Percentiles rank a stretch among this genome's conserved stretches.
Evolutionary conservation across 2,113 vertebrate genomes (phyloP).

Genomic region (Erythrocercus mccallii): DNA sequence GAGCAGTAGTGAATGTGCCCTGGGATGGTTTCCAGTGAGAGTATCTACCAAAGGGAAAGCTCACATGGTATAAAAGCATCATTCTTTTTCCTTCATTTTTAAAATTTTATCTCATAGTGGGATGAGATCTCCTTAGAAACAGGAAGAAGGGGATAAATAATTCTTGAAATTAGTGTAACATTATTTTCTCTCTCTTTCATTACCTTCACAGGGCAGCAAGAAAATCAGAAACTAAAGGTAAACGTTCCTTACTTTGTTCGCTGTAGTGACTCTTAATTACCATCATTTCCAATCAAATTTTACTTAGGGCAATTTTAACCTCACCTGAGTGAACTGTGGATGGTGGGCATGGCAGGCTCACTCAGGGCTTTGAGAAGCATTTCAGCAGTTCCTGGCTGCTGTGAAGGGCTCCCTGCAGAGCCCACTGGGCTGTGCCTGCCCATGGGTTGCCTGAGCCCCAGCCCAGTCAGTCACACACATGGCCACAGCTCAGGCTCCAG

Average conservation of each 20-base stretch:
- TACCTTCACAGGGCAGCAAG: conserved; percentile 48
- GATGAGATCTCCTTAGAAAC: neutral
- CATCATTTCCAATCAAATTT: neutral
- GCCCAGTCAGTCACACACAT: neutral
- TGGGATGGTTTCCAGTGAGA: neutral
- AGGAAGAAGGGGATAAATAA: neutral
- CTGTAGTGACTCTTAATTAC: neutral
- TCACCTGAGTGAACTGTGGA: neutral
- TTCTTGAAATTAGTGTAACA: neutral
- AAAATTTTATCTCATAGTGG: neutral
- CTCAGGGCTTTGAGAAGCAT: neutral
- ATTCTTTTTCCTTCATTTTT: neutral
- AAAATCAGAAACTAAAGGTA: conserved; percentile 65
- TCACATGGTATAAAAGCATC: neutral
- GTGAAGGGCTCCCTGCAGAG: neutral
- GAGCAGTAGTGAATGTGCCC: neutral
- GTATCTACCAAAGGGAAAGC: neutral
- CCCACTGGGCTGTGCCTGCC: neutral
- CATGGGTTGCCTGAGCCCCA: neutral
- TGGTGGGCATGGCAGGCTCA: neutral
- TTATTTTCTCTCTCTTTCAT: neutral
- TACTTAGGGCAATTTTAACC: neutral
- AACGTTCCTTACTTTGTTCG: neutral
- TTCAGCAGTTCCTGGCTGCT: neutral
- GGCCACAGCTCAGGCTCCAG: neutral